A percentile compares a stretch with the other conserved stretches of the same genome.
These are phyloP conservation scores for Sturnus vulgaris DNA, from an alignment of 2,113 vertebrate species.

Conservation along the genomic window DNA sequence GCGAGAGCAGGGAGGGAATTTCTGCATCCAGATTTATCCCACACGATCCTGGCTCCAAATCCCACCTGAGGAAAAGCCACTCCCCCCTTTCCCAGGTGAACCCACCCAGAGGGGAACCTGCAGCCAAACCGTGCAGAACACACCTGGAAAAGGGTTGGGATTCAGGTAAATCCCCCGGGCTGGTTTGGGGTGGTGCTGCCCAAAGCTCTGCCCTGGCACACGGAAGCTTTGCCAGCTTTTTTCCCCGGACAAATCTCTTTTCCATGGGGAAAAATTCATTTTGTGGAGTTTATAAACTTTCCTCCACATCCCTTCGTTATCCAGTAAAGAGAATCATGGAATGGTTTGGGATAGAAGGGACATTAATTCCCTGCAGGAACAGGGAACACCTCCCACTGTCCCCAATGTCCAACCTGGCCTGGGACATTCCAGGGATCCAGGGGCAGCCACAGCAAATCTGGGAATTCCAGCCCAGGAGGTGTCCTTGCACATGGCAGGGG, in stretches of 20 bases:
- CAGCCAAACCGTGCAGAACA: background rate
- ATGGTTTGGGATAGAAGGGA: background rate
- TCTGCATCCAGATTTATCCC: background rate
- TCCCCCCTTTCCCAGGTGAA: fast-evolving
- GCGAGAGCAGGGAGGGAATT: background rate
- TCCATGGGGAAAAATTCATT: background rate
- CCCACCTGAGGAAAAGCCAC: background rate
- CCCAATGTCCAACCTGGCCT: background rate
- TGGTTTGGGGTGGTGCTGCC: background rate
- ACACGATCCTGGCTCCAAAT: background rate
- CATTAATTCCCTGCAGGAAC: too few species aligned
- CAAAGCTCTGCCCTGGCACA: background rate
- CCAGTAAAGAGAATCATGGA: background rate
- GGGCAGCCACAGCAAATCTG: background rate
- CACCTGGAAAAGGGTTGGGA: background rate
- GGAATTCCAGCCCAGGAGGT: background rate
- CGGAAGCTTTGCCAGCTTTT: fast-evolving
- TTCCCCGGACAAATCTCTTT: background rate
- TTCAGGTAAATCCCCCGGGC: fast-evolving
- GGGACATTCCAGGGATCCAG: background rate
- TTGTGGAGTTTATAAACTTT: fast-evolving
- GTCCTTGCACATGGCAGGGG: background rate
- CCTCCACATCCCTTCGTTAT: fast-evolving
- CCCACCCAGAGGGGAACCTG: fast-evolving
- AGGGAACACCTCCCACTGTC: too few species aligned